These are phyloP conservation scores for Engystomops pustulosus DNA, from an alignment of 2,113 vertebrate species.

Conservation along the genomic window DNA sequence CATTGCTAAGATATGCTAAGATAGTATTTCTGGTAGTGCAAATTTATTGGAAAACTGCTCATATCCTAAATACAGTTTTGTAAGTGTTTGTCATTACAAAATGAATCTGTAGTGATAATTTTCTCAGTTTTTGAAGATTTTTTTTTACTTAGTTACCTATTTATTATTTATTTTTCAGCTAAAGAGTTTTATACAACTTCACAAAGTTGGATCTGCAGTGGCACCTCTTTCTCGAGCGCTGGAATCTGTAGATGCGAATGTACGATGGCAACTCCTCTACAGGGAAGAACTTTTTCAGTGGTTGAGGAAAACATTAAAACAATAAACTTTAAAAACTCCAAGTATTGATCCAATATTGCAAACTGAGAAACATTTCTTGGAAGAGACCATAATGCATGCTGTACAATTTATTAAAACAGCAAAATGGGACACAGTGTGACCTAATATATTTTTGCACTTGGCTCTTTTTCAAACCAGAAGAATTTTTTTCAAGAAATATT, in stretches of 20 bases:
- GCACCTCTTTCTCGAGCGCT: constrained; percentile 86
- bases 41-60: too few relatives aligned
- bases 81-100: too few relatives aligned
- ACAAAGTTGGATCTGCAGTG: constrained; percentile 76
- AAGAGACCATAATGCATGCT: constrained; percentile 62
- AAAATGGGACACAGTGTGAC: constrained; percentile 60
- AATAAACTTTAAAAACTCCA: constrained; percentile 68
- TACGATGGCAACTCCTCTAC: constrained; percentile 90
- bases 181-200: constrained; percentile 89
- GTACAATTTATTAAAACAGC: constrained; percentile 62
- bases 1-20: too few relatives aligned
- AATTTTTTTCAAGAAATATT: constrained; percentile 66
- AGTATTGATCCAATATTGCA: constrained; percentile 57
- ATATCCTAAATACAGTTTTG: too few relatives aligned
- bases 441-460: constrained; percentile 65
- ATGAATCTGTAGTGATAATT: too few relatives aligned
- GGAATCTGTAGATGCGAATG: constrained; percentile 95
- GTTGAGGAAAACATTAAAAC: constrained; percentile 86
- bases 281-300: constrained; percentile 93
- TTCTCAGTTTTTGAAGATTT: too few relatives aligned
- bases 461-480: constrained; percentile 65
- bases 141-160: background rate
- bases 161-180: constrained; percentile 76
- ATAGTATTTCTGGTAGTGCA: too few relatives aligned
- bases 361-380: constrained; percentile 65